These are phyloP conservation scores for Sebastes kiyomatsui DNA, from an alignment of 2,797 vertebrate species.

Conservation along the genomic window DNA sequence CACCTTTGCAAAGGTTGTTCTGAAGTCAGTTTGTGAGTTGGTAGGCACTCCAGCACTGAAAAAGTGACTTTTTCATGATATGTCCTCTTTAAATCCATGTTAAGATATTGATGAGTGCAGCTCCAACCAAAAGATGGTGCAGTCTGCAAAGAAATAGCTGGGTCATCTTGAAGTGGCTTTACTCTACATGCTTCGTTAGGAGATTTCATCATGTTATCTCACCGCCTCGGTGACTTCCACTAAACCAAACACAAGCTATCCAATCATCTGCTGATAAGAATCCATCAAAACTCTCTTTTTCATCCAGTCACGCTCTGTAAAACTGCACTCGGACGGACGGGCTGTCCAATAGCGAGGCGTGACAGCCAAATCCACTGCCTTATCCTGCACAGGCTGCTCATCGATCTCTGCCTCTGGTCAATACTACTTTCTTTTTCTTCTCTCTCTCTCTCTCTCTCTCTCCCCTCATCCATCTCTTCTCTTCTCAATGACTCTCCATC, in stretches of 20 bases:
- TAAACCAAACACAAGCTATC: slow-evolving; percentile 2
- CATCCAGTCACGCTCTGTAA: slow-evolving; percentile 17
- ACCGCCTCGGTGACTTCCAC: background rate
- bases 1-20: too few relatives aligned
- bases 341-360: background rate
- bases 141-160: background rate
- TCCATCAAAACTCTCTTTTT: background rate
- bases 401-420: slow-evolving; percentile 50
- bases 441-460: background rate
- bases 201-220: slow-evolving; percentile 2
- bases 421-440: slow-evolving; percentile 37
- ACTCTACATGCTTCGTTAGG: background rate
- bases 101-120: background rate
- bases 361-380: slow-evolving; percentile 40
- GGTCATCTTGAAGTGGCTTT: background rate
- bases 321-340: slow-evolving; percentile 6
- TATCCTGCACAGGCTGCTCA: slow-evolving; percentile 40
- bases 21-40: too few relatives aligned
- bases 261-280: slow-evolving; percentile 15
- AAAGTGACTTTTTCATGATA: too few relatives aligned
- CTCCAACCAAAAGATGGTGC: background rate
- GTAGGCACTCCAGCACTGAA: too few relatives aligned
- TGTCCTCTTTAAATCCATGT: background rate
- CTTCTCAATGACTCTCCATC: slow-evolving; percentile 39
- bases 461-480: background rate